These are phyloP conservation scores for Echinops telfairi DNA, from an alignment of 2,113 vertebrate genomes.

Conservation along the genomic window DNA sequence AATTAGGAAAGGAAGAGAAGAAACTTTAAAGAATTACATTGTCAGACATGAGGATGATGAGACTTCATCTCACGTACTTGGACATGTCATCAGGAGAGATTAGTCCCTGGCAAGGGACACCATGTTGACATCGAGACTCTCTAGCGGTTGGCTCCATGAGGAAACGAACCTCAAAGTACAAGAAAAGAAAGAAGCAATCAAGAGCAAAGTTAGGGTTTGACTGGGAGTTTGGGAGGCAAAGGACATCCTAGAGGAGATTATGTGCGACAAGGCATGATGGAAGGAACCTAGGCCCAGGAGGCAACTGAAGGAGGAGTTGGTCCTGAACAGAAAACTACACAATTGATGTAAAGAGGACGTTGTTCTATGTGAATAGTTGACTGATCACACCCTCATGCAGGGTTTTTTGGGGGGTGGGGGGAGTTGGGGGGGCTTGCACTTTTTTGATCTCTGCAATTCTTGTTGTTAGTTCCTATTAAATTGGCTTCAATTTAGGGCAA, in stretches of 20 bases:
- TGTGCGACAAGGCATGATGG: not conserved
- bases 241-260: not conserved
- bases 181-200: not conserved
- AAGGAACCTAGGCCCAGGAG: not conserved
- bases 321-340: not conserved
- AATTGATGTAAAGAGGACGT: fast-evolving
- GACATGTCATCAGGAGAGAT: too few relatives aligned
- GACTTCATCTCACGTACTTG: too few relatives aligned
- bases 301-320: too few relatives aligned
- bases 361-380: not conserved
- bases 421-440: not conserved
- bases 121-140: not conserved
- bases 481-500: not conserved
- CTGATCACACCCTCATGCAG: not conserved
- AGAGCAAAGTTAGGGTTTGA: not conserved
- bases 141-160: not conserved
- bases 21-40: too few relatives aligned
- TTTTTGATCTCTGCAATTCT: not conserved
- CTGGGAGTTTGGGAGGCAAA: not conserved
- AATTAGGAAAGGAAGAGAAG: not conserved
- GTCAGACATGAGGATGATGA: too few relatives aligned
- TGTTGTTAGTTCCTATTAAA: not conserved
- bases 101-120: too few relatives aligned
- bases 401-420: not conserved
- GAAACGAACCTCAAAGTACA: constrained; percentile 12